Evolutionary conservation across 2,888 invertebrate species (phyloP), one percentile per base, ranked within the genome.

Genomic region (Conistra vaccinii): DNA sequence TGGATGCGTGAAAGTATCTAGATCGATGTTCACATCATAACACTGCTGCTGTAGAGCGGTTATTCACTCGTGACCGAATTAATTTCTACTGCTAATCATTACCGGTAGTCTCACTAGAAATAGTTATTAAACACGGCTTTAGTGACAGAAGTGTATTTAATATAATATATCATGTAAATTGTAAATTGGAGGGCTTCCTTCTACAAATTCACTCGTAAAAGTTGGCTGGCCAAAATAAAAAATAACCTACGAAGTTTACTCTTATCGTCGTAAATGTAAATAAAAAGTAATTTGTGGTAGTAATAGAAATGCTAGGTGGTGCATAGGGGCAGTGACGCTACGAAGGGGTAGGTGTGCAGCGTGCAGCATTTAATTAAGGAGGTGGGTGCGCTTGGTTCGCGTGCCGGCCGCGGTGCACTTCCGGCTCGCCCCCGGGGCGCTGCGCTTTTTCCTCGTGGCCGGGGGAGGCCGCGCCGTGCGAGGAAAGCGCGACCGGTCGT

Each of bases 401-500:
- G 96, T 96, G 96, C 91, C 92, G 92, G 92, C 92, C 91, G 92
- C 89, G 90, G 89, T 95, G 96, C 96, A 95, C 94, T 96, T 96
- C 96, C 96, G 95, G 94, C 90, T 91, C 91, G 93, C 93, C 92
- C 93, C 91, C 89, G 91, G 91, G 94, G 94, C 92, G 95, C 95
- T 95, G 94, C 93, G 95, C 95, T 95, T 96, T 95, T 95, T 94
- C 95, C 94, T 92, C 88, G 90, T 90, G 90, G 86, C 81, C 86
- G 91, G 91, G 93, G 94, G 92, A 93, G 91, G 89, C 80, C 80
- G 75, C 87, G 89, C 80, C 88, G 90, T 86, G 91, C 90, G 92
- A 93, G 95, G 95, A 95, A 96, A 95, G 94, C 94, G 95, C 94
- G 95, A 91, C 91, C 94, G 95, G 95, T 95, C 95, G 95, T 94